Evolutionary conservation across 2,113 vertebrate genomes (phyloP).

Genomic region (Zonotrichia leucophrys): DNA sequence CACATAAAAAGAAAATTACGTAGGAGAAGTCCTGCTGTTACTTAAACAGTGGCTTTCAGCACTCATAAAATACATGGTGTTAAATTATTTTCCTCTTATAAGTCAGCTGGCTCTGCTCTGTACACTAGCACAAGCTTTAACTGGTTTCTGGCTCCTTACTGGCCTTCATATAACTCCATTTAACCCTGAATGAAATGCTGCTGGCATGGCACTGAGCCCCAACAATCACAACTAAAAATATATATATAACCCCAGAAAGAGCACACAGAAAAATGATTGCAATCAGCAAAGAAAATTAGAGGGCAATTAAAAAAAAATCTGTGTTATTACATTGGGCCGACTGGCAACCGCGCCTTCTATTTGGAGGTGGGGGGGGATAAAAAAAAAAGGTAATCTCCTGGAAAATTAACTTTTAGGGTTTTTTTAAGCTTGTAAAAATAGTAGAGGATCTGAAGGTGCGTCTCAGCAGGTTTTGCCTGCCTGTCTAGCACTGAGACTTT

Average conservation of each 20-base stretch:
- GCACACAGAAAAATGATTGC: background rate
- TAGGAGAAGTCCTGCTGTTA: constrained; percentile 1
- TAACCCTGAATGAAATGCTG: background rate
- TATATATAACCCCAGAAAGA: background rate
- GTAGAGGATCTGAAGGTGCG: background rate
- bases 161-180: background rate
- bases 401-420: background rate
- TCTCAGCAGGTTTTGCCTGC: background rate
- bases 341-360: background rate
- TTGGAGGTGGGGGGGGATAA: background rate
- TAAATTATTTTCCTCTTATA: constrained; percentile 37
- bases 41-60: constrained; percentile 42
- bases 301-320: background rate
- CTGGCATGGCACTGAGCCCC: background rate
- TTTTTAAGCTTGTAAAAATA: background rate
- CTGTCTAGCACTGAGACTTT: background rate
- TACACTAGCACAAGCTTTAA: background rate
- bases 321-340: background rate
- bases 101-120: background rate
- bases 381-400: background rate
- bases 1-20: background rate
- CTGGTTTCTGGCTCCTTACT: background rate
- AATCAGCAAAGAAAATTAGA: background rate
- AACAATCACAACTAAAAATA: background rate
- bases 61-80: background rate